Evolutionary conservation across 2,113 vertebrate species (phyloP).

Genomic region (Buteo buteo): DNA sequence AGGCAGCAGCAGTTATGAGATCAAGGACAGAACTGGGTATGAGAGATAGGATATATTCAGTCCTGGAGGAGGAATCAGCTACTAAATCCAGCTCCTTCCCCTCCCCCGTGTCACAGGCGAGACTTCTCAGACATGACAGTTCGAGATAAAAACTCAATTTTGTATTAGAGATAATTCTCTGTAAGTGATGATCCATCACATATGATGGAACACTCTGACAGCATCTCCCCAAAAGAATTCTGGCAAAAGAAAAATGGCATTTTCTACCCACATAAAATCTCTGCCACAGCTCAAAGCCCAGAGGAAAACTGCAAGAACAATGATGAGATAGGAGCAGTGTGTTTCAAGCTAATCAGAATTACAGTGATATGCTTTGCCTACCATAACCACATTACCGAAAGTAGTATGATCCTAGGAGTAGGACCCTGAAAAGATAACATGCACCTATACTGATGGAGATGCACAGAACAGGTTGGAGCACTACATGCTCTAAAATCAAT

Average conservation of each 20-base stretch:
- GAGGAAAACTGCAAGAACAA: not conserved
- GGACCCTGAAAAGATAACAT: not conserved
- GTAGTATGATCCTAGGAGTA: not conserved
- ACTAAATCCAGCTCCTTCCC: not conserved
- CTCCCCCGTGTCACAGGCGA: not conserved
- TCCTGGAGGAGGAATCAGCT: not conserved
- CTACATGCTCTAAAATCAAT: not conserved
- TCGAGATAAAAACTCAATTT: conserved; percentile 55
- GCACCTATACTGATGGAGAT: not conserved
- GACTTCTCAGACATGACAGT: conserved; percentile 17
- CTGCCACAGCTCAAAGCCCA: not conserved
- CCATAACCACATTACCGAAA: not conserved
- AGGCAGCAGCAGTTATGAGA: not conserved
- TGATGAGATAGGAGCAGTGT: not conserved
- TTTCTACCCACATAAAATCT: conserved; percentile 23
- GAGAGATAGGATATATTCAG: not conserved
- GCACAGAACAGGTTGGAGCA: not conserved
- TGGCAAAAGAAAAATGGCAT: not conserved
- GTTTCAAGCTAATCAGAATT: not conserved
- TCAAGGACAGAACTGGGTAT: not conserved
- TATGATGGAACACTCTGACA: conserved; percentile 23
- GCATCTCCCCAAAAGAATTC: not conserved
- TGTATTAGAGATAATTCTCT: conserved; percentile 25
- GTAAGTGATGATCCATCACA: not conserved
- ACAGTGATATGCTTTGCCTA: not conserved